These are phyloP conservation scores for Allacma fusca DNA, from an alignment of 2,888 invertebrate species.

Conservation along the genomic window DNA sequence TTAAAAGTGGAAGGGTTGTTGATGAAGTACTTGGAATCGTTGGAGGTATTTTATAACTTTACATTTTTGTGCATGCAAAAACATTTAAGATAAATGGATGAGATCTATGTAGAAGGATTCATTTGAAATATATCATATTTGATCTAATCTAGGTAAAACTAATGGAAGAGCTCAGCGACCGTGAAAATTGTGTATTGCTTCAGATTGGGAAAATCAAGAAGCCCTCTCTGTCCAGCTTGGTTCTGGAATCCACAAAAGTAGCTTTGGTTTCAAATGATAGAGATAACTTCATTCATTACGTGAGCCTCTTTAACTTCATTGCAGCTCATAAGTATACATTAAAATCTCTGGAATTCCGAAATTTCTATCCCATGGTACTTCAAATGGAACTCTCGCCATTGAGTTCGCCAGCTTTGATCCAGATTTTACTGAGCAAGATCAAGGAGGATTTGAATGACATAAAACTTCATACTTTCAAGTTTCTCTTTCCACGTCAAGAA, in stretches of 20 bases:
- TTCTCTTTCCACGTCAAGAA: conserved; percentile 5
- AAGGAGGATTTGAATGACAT: neutral
- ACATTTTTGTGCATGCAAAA: too few relatives aligned
- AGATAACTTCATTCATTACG: neutral
- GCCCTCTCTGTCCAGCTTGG: neutral
- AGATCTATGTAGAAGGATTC: too few relatives aligned
- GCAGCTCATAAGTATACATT: neutral
- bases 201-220: neutral
- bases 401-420: too few relatives aligned
- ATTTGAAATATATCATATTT: too few relatives aligned
- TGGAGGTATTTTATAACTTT: neutral
- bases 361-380: neutral
- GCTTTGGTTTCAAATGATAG: neutral
- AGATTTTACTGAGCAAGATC: too few relatives aligned
- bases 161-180: neutral
- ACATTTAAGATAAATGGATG: too few relatives aligned
- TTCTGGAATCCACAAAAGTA: neutral
- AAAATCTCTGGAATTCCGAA: neutral
- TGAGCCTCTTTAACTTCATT: neutral
- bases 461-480: neutral
- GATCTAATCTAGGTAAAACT: too few relatives aligned
- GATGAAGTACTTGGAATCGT: neutral
- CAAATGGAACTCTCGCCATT: neutral
- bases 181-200: neutral
- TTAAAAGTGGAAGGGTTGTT: neutral